Evolutionary conservation across 2,113 vertebrate genomes (phyloP).

Genomic region (Nestor notabilis): DNA sequence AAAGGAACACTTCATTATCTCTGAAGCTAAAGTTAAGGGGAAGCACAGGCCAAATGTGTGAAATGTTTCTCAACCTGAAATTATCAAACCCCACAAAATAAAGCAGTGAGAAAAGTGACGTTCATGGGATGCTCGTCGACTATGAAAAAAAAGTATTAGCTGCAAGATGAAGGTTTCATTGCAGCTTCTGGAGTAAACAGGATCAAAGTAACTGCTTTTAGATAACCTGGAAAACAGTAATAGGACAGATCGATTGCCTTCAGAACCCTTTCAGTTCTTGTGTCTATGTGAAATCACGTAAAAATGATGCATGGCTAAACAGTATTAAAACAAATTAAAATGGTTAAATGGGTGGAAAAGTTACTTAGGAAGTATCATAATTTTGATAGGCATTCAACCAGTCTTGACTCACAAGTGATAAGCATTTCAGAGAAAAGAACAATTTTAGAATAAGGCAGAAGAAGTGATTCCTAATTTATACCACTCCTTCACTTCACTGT

Average conservation of each 20-base stretch:
- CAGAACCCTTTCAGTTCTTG: background rate
- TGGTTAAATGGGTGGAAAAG: background rate
- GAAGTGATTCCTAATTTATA: background rate
- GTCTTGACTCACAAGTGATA: rapidly evolving
- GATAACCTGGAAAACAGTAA: background rate
- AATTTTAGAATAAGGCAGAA: background rate
- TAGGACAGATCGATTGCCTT: background rate
- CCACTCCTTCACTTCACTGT: background rate
- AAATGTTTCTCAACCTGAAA: background rate
- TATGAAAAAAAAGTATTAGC: background rate
- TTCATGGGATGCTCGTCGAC: background rate
- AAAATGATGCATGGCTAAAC: background rate
- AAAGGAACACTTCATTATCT: background rate
- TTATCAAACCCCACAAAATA: background rate
- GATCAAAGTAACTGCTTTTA: background rate
- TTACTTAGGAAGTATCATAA: background rate
- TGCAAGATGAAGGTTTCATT: background rate
- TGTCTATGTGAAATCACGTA: background rate
- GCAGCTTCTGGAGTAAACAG: background rate
- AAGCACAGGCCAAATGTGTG: background rate
- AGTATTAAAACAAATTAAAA: background rate
- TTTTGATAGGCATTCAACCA: background rate
- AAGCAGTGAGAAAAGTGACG: background rate
- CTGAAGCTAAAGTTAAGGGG: background rate
- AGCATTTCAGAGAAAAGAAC: background rate